Conservation (phyloP, 2,888 invertebrate genomes). For the Drosophila ustulata region DNA sequence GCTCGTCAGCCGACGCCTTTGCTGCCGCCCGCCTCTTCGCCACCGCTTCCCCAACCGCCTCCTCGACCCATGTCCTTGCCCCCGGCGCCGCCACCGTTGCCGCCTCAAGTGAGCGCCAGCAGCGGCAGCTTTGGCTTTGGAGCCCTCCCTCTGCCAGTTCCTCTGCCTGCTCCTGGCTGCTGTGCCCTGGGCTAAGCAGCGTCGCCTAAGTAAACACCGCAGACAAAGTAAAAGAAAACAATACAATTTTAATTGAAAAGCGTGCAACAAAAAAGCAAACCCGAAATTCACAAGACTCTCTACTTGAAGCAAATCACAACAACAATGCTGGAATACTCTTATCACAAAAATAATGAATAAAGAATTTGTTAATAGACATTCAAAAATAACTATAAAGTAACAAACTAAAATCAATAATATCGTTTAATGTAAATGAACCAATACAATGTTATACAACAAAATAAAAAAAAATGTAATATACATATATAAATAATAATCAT, state of each 20-base stretch:
- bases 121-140: conserved; percentile 56
- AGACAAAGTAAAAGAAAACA: conserved; percentile 85
- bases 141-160: conserved; percentile 18
- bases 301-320: background rate
- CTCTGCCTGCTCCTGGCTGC: conserved; percentile 35
- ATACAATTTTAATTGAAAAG: conserved; percentile 85
- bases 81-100: conserved; percentile 24
- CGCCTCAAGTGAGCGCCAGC: conserved; percentile 47
- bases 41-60: background rate
- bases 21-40: conserved; percentile 27
- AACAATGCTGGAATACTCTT: conserved; percentile 20
- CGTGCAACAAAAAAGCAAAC: conserved; percentile 45
- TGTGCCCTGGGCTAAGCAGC: conserved; percentile 61
- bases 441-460: too few relatives aligned
- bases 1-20: conserved; percentile 35
- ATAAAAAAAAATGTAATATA: too few relatives aligned
- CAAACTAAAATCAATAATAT: too few relatives aligned
- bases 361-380: too few relatives aligned
- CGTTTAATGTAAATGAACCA: too few relatives aligned
- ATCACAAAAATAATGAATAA: background rate
- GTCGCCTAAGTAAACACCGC: conserved; percentile 82
- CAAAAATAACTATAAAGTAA: too few relatives aligned
- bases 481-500: too few relatives aligned
- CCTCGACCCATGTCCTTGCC: conserved; percentile 1
- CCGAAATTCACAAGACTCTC: conserved; percentile 43